Evolutionary conservation across 2,113 vertebrate species (phyloP).

Genomic region (Engraulis encrasicolus): DNA sequence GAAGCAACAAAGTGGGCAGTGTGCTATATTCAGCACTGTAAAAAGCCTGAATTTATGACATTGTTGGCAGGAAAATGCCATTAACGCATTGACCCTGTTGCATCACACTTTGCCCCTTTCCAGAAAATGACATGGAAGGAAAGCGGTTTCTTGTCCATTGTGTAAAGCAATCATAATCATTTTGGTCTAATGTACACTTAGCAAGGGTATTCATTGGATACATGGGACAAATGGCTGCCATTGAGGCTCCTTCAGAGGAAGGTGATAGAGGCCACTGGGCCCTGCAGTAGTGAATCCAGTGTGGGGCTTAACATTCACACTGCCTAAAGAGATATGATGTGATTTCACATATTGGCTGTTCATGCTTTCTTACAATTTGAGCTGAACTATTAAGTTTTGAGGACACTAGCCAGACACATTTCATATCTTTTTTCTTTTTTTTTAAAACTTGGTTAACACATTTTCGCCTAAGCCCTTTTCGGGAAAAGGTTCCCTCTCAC

Average conservation of each 20-base stretch:
- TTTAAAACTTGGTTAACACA: too few relatives aligned
- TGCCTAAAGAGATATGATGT: not conserved
- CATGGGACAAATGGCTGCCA: not conserved
- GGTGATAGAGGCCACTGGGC: not conserved
- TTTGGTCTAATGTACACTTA: too few relatives aligned
- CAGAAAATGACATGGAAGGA: not conserved
- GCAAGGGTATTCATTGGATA: not conserved
- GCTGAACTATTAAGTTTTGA: too few relatives aligned
- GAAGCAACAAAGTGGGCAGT: constrained; percentile 45
- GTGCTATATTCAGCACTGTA: constrained; percentile 27
- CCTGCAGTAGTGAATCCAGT: not conserved
- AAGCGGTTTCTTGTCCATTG: constrained; percentile 1
- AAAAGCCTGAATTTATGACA: constrained; percentile 66
- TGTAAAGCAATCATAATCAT: constrained; percentile 14
- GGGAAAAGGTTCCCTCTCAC: too few relatives aligned
- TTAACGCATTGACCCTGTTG: constrained; percentile 64
- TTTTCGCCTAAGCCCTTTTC: too few relatives aligned
- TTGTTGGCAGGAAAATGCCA: constrained; percentile 72
- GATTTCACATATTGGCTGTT: not conserved
- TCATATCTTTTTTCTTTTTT: too few relatives aligned
- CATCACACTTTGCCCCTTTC: constrained; percentile 4
- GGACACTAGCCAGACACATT: too few relatives aligned
- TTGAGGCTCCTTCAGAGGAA: not conserved
- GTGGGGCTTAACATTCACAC: not conserved
- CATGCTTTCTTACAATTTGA: too few relatives aligned